These are phyloP conservation scores for Myiotriccus ornatus DNA, from an alignment of 2,797 vertebrate species.

Conservation along the genomic window DNA sequence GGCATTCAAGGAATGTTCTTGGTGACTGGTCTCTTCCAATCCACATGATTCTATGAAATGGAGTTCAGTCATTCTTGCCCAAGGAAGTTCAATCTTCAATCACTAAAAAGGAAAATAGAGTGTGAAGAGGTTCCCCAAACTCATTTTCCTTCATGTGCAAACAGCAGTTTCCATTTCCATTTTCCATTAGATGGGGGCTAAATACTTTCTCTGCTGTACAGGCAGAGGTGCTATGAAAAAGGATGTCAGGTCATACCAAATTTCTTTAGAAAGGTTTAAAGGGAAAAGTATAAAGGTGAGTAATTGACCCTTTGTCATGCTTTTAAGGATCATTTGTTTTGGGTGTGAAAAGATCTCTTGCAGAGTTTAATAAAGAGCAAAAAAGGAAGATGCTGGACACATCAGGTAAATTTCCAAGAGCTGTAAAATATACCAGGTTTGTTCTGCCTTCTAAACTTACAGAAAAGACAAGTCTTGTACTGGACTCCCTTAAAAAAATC, in stretches of 20 bases:
- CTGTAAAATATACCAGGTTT: neutral
- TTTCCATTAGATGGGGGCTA: neutral
- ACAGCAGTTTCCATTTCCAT: neutral
- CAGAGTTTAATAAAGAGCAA: neutral
- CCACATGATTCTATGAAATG: neutral
- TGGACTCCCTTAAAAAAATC: neutral
- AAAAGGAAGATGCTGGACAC: neutral
- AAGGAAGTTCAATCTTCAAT: neutral
- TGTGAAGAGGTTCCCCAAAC: fast-evolving
- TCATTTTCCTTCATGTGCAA: neutral
- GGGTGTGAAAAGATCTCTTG: neutral
- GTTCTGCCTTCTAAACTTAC: neutral
- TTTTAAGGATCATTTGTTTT: neutral
- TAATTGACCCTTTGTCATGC: neutral
- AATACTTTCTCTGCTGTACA: neutral
- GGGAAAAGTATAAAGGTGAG: neutral
- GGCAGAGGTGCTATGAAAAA: neutral
- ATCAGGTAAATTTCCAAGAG: neutral
- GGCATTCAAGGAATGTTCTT: neutral
- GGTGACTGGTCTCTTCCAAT: neutral
- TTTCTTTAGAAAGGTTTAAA: neutral
- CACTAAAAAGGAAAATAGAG: neutral
- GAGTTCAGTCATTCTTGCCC: neutral
- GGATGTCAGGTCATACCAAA: neutral
- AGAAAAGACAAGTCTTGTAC: neutral